Conservation (phyloP, 2,113 vertebrate genomes). For the Salvelinus fontinalis region DNA sequence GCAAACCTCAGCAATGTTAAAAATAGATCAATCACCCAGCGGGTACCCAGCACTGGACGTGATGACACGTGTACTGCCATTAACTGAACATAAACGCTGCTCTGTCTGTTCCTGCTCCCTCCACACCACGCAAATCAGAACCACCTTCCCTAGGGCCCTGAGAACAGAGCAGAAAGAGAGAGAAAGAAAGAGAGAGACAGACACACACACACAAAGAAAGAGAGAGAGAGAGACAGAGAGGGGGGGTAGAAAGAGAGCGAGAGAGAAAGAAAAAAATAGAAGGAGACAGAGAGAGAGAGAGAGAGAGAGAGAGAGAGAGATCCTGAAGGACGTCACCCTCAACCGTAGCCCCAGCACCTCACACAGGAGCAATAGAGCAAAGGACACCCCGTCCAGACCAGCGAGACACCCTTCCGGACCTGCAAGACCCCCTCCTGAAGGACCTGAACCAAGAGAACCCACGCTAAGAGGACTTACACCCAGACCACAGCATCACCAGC, state of each 20-base stretch:
- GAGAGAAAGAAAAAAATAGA: neutral
- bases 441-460: too few species aligned
- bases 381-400: too few species aligned
- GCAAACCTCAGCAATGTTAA: constrained; percentile 51
- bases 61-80: constrained; percentile 65
- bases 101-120: constrained; percentile 25
- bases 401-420: too few species aligned
- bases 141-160: constrained; percentile 63
- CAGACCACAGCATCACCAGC: too few species aligned
- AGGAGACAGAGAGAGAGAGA: neutral
- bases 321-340: too few species aligned
- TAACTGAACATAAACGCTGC: constrained; percentile 67
- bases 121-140: constrained; percentile 61
- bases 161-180: constrained; percentile 47
- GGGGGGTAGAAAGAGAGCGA: neutral
- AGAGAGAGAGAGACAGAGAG: neutral
- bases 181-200: neutral
- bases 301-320: neutral
- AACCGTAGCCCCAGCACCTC: too few species aligned
- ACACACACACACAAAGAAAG: too few species aligned
- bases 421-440: too few species aligned
- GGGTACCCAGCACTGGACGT: constrained; percentile 59
- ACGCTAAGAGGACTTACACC: too few species aligned
- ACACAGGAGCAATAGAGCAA: too few species aligned
- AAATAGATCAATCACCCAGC: constrained; percentile 65